These are phyloP conservation scores for Lithobates pipiens DNA, from an alignment of 2,797 vertebrate species.

Conservation along the genomic window DNA sequence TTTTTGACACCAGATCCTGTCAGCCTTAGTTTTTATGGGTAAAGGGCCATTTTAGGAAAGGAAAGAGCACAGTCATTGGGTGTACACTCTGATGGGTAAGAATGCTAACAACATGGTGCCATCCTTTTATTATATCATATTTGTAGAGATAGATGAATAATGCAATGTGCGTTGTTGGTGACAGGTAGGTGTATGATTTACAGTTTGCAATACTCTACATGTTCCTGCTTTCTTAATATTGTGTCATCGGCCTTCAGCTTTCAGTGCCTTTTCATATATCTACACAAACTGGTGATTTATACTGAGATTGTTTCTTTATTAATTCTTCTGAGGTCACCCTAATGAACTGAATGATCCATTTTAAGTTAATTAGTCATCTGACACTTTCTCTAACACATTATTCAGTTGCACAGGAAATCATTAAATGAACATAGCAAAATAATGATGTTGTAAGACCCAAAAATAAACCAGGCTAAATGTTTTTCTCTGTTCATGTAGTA, in stretches of 20 bases:
- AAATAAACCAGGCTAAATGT: background rate
- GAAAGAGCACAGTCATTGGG: no score
- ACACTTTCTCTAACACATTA: slow-evolving; percentile 6
- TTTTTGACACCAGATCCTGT: no score
- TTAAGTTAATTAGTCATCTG: background rate
- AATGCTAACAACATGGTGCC: no score
- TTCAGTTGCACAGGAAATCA: background rate
- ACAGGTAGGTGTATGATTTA: no score
- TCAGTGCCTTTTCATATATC: background rate
- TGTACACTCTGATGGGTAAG: no score
- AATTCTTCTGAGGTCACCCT: background rate
- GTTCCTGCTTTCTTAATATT: no score
- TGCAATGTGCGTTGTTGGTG: no score
- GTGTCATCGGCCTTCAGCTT: background rate
- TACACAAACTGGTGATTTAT: background rate
- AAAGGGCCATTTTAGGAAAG: no score
- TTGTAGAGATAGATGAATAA: no score
- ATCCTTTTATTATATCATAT: no score
- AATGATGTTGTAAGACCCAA: slow-evolving; percentile 2
- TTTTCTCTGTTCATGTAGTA: background rate
- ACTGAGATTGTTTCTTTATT: background rate
- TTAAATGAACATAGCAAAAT: background rate
- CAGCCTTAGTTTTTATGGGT: no score
- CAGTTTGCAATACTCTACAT: no score
- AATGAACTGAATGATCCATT: background rate